A percentile compares a stretch with the other conserved stretches of the same genome.
phyloP scores from a whole-genome alignment of 2,888 invertebrate genomes.

The Orgyia antiqua region DNA sequence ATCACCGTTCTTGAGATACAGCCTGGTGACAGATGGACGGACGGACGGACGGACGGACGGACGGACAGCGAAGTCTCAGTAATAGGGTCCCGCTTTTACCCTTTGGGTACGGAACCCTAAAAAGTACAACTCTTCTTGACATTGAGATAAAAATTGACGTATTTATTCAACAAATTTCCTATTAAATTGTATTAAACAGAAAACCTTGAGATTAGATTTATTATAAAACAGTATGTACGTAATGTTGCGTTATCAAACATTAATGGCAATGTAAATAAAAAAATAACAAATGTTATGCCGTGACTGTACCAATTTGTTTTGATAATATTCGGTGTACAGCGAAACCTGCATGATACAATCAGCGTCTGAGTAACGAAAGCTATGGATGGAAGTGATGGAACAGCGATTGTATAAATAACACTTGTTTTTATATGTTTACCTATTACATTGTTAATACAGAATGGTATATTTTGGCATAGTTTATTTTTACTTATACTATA shows the following conservation, averaged over 20 bases:
- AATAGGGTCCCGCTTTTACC: no score
- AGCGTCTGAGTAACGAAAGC: constrained; percentile 21
- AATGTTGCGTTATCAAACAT: constrained; percentile 22
- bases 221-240: constrained; percentile 13
- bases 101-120: no score
- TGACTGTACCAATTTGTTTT: constrained; percentile 32
- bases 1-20: no score
- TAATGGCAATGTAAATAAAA: constrained; percentile 32
- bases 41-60: no score
- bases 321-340: constrained; percentile 30
- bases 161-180: background rate
- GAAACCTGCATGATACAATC: constrained; percentile 26
- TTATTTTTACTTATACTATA: no score
- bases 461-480: no score
- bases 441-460: no score
- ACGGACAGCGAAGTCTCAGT: no score
- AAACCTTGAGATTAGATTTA: constrained; percentile 25
- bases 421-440: no score
- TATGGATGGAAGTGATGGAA: constrained; percentile 10
- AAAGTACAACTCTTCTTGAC: no score
- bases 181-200: background rate
- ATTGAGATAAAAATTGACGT: background rate
- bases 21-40: no score
- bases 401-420: no score
- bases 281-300: constrained; percentile 32